Base-by-base conservation (phyloP, 2,113 vertebrate species). In the Ailuropoda melanoleuca region DNA sequence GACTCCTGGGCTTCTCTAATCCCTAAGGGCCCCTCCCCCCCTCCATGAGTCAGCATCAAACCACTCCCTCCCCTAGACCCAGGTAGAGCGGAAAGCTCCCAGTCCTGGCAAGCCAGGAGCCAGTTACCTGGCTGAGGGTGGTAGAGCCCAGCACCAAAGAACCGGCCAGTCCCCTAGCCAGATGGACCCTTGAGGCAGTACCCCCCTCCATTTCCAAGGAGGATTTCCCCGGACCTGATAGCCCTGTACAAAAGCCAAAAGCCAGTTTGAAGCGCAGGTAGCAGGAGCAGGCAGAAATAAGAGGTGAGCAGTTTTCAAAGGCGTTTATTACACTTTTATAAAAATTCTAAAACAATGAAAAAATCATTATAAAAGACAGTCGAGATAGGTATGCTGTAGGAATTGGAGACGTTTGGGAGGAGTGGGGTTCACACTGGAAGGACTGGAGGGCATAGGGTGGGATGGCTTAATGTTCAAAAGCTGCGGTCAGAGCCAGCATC, bases 241-340 rank as follows among this genome's bases (percentile, higher is more conserved):
- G 5, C 23, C 81, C n/a, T 74, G 68, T 7, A 34, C 29, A 88
- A 83, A 86, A 60, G 66, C 24, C 43, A 62, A 82, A 92, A 93
- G 10, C 17, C 78, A 43, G 13, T 88, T 19, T 77, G 53, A 92
- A 56, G 56, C 80, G 34, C 81, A 46, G 70, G 31, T 18, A 85
- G 48, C 43, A 21, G n/a, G 3, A 48, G n/a, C 58, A 83, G 46
- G 5, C 31, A 60, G 15, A 90, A 80, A 75, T 43, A 91, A 88
- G 15, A 97, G 8, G 10, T 17, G 58, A 90, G 14, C 55, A 15
- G 15, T 80, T 91, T 97, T 55, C 60, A 56, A 19, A 31, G 9
- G 14, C 53, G 94, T 95, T 64, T 95, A 91, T 89, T 94, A 56
- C 18, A 83, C 3, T 53, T 64, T 95, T 78, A 72, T 64, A 68